A percentile compares a stretch with the other conserved stretches of the same genome.
Conservation (phyloP, 1,140 invertebrate genomes). For the Bombus consobrinus region DNA sequence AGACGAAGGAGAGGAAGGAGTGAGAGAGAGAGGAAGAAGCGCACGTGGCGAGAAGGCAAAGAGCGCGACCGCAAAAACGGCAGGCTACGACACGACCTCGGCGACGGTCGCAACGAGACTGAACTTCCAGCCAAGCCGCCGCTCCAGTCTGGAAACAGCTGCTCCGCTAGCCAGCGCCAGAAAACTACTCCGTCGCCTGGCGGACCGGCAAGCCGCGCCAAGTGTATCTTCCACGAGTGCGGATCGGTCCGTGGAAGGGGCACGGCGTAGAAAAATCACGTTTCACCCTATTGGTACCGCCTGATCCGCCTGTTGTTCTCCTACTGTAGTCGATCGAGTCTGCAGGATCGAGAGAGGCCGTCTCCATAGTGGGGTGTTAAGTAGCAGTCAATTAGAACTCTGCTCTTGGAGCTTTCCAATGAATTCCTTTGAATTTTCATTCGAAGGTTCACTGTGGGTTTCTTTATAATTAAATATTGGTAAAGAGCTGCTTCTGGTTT, state of each 20-base stretch:
- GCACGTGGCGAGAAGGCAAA: conserved; percentile 50
- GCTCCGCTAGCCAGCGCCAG: conserved; percentile 54
- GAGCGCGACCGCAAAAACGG: conserved; percentile 10
- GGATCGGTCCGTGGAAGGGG: conserved; percentile 35
- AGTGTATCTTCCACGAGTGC: conserved; percentile 54
- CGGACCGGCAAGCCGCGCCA: conserved; percentile 35
- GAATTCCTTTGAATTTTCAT: not conserved
- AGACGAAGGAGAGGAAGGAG: not conserved
- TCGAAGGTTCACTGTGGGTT: not conserved
- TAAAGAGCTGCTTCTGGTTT: not conserved
- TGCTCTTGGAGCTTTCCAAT: not conserved
- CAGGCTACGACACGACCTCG: conserved; percentile 61
- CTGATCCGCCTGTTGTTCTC: not conserved
- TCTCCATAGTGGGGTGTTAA: not conserved
- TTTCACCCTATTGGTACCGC: conserved; percentile 41
- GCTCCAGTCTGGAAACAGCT: conserved; percentile 69
- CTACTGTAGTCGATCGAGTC: not conserved
- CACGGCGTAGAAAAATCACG: conserved; percentile 37
- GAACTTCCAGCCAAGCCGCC: conserved; percentile 58
- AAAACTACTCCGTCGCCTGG: conserved; percentile 42
- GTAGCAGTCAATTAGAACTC: not conserved
- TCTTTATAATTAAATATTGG: not conserved
- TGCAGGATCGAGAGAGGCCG: not conserved
- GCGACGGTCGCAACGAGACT: conserved; percentile 75
- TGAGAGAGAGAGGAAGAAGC: not conserved